These are phyloP conservation scores for Actinernus sp. DNA, from an alignment of 92 coral and sea anemone genomes.

Conservation along the genomic window DNA sequence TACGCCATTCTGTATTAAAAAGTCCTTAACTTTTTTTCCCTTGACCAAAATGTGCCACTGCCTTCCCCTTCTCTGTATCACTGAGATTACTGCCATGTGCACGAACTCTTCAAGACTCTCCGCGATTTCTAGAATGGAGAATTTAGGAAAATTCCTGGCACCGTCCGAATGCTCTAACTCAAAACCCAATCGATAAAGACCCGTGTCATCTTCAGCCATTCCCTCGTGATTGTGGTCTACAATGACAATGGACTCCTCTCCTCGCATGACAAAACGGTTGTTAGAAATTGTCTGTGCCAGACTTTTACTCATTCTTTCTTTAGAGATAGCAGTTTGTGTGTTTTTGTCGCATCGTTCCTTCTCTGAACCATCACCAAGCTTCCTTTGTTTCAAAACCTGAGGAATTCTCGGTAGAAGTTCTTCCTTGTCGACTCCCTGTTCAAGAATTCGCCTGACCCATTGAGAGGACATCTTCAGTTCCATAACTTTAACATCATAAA, in stretches of 20 bases:
- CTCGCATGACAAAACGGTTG: conserved; percentile 25
- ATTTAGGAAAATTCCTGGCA: conserved; percentile 56
- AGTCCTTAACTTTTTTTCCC: conserved; percentile 61
- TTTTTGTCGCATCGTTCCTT: conserved; percentile 8
- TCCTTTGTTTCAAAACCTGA: conserved; percentile 2
- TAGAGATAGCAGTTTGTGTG: conserved; percentile 2
- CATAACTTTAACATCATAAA: conserved; percentile 62
- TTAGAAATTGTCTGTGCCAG: conserved; percentile 16
- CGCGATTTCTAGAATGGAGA: conserved; percentile 81
- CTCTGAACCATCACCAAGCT: conserved; percentile 30
- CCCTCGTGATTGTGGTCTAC: conserved; percentile 61
- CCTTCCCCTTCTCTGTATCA: conserved; percentile 63
- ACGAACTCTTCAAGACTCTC: conserved; percentile 73
- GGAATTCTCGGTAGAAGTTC: conserved; percentile 71
- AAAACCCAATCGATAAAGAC: conserved; percentile 66
- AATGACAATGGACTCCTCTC: conserved; percentile 52
- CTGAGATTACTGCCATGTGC: conserved; percentile 66
- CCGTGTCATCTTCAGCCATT: conserved; percentile 20
- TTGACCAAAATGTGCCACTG: conserved; percentile 71
- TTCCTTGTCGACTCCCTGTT: conserved; percentile 60
- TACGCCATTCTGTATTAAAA: conserved; percentile 62
- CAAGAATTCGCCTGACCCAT: conserved; percentile 64
- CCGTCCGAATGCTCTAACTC: conserved; percentile 37
- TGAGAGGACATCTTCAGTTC: conserved; percentile 43
- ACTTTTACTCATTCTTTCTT: neutral